Evolutionary conservation across 2,888 invertebrate species (phyloP), one percentile per base, ranked within the genome.

Genomic region (Diogma glabrata): DNA sequence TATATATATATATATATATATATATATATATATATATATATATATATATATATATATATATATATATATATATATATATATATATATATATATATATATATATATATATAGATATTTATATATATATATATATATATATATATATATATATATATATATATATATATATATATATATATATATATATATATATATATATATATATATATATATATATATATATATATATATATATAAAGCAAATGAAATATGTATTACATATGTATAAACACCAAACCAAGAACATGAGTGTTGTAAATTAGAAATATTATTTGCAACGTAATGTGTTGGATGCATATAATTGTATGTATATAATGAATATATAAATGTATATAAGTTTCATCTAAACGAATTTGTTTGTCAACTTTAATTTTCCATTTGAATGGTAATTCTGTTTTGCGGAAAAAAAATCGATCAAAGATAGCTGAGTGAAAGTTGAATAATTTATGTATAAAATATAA

Each of bases 21-120:
- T 33, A 33, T 33, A 6, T 33, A 33, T 33, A 33, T 33, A 33
- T 33, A 33, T 33, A 33, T 33, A 33, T 33, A 33, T 33, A 33
- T 33, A 7, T 33, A 33, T 33, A 33, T 33, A 33, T 33, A 33
- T 33, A 33, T 33, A 33, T 33, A 33, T 33, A 33, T 33, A 33
- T 33, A 33, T 33, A 33, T 33, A 33, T 33, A 33, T 33, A 33
- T 33, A 33, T 33, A 33, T 33, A 33, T 33, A 33, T 33, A 33
- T 33, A 33, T 33, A 33, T 33, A 33, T 33, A 33, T 33, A 33
- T 33, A 33, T 33, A 33, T 33, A 33, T 33, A 33, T 33, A 33
- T 10, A 33, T 33, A 33, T 33, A 33, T 33, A 33, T 33, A 33
- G 12, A 33, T 33, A 33, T 33, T n/a, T 33, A 33, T 33, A 33